Evolutionary conservation across 2,113 vertebrate species (phyloP).

Genomic region (Sceloporus undulatus): DNA sequence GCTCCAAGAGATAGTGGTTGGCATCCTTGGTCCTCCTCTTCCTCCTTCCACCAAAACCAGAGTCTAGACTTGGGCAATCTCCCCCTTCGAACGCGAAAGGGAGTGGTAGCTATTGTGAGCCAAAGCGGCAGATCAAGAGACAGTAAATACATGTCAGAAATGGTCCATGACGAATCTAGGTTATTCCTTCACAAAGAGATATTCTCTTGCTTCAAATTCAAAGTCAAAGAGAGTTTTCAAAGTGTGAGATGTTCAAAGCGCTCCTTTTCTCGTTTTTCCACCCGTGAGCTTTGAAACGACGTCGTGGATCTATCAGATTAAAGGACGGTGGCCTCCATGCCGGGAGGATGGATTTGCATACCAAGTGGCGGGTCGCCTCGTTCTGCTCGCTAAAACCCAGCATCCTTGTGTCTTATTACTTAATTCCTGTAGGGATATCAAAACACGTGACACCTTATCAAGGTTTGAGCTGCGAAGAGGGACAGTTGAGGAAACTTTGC

Average conservation of each 20-base stretch:
- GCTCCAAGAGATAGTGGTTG: neutral
- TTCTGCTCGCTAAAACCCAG: neutral
- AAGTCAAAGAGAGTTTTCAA: conserved; percentile 51
- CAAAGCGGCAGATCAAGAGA: conserved; percentile 49
- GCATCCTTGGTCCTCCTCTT: neutral
- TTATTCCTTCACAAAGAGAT: conserved; percentile 51
- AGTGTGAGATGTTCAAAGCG: conserved; percentile 43
- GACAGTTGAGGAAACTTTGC: too few species aligned
- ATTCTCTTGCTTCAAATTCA: conserved; percentile 40
- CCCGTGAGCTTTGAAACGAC: conserved; percentile 32
- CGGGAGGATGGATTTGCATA: neutral
- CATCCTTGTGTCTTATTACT: too few species aligned
- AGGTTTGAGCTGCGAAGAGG: neutral
- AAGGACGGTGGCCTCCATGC: neutral
- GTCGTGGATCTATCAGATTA: neutral
- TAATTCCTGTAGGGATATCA: neutral
- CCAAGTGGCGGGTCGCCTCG: neutral
- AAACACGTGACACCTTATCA: neutral
- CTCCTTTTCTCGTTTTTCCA: neutral
- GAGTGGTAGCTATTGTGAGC: conserved; percentile 48
- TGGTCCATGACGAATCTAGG: conserved; percentile 50
- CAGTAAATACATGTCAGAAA: conserved; percentile 37
- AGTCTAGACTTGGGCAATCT: neutral
- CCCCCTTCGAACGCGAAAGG: conserved; percentile 29
- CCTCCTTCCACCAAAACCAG: neutral